Percentiles rank a stretch among this genome's conserved stretches.
These are phyloP conservation scores for Actinemys pallida DNA, from an alignment of 2,113 vertebrate genomes.

Conservation along the genomic window DNA sequence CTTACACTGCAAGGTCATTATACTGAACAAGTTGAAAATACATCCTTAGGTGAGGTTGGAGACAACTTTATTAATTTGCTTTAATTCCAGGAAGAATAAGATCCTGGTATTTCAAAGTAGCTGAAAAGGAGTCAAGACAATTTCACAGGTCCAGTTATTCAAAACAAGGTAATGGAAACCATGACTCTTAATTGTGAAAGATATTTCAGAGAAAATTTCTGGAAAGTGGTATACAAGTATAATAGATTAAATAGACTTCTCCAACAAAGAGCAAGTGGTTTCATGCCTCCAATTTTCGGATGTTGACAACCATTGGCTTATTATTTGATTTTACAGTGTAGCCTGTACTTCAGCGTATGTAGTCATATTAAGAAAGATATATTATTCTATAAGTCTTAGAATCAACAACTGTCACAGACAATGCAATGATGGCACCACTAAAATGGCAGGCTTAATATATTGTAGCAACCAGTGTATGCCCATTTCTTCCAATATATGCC, in stretches of 20 bases:
- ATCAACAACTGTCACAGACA: neutral
- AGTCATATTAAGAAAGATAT: constrained; percentile 33
- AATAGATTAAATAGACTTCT: neutral
- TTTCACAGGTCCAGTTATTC: neutral
- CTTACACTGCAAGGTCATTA: neutral
- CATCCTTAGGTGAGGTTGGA: neutral
- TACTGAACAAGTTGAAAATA: neutral
- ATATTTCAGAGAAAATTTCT: neutral
- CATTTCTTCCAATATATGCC: no score
- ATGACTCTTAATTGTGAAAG: neutral
- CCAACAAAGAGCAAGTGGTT: neutral
- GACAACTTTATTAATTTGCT: constrained; percentile 9
- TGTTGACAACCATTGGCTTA: neutral
- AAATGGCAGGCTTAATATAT: neutral
- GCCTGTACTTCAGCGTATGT: neutral
- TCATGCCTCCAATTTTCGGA: constrained; percentile 1
- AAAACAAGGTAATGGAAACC: neutral
- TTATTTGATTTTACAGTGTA: constrained; percentile 46
- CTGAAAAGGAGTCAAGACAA: neutral
- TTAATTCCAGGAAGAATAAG: constrained; percentile 3
- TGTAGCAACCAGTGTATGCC: neutral
- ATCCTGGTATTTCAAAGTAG: neutral
- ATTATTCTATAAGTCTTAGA: constrained; percentile 40
- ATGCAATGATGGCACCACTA: neutral
- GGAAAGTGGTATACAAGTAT: neutral